A percentile compares a stretch with the other conserved stretches of the same genome.
Evolutionary conservation across 2,888 invertebrate species (phyloP).

Genomic region (Teinopalpus imperialis): DNA sequence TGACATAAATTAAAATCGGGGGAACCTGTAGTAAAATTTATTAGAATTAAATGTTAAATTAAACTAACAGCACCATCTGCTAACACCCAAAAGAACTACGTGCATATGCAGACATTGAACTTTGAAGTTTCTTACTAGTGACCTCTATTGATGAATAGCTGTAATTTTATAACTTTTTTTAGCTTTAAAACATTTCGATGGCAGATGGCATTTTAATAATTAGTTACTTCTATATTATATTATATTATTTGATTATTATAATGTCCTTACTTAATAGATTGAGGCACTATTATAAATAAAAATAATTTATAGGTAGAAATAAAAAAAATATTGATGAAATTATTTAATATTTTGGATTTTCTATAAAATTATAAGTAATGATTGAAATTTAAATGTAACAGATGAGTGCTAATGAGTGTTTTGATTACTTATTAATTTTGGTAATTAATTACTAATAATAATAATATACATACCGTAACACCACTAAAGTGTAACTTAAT

Average conservation of each 20-base stretch:
- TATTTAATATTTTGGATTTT: too few relatives aligned
- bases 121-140: slow-evolving; percentile 48
- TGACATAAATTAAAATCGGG: slow-evolving; percentile 29
- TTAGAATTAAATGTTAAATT: not conserved
- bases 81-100: slow-evolving; percentile 51
- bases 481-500: too few relatives aligned
- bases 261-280: too few relatives aligned
- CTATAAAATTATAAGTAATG: too few relatives aligned
- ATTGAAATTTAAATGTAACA: too few relatives aligned
- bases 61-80: slow-evolving; percentile 63
- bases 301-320: too few relatives aligned
- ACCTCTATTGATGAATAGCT: slow-evolving; percentile 68
- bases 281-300: too few relatives aligned
- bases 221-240: too few relatives aligned
- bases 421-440: slow-evolving; percentile 12
- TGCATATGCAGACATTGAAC: slow-evolving; percentile 46
- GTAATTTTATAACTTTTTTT: slow-evolving; percentile 37
- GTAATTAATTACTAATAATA: slow-evolving; percentile 7
- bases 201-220: slow-evolving; percentile 59
- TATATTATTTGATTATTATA: too few relatives aligned
- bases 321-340: too few relatives aligned
- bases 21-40: not conserved
- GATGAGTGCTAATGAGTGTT: too few relatives aligned
- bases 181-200: slow-evolving; percentile 38
- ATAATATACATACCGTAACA: not conserved